phyloP scores from a whole-genome alignment of 1,140 invertebrate species.

The Aphis craccivora region DNA sequence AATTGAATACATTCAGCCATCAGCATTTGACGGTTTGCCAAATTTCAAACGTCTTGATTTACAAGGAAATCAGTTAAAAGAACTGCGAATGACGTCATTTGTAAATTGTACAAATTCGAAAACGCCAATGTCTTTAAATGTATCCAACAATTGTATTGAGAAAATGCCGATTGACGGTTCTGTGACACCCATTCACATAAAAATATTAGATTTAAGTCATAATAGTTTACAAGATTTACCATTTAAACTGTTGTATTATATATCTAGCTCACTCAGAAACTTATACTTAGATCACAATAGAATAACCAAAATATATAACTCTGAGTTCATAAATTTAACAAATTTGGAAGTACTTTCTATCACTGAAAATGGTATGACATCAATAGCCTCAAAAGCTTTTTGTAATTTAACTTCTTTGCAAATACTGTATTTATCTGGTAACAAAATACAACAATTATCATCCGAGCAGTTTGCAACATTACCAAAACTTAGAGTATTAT shows the following conservation, averaged over 20 bases:
- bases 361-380: conserved; percentile 76
- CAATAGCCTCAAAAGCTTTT: conserved; percentile 78
- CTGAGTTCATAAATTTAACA: conserved; percentile 74
- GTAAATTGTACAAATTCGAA: conserved; percentile 71
- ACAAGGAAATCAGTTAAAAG: conserved; percentile 74
- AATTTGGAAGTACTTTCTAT: conserved; percentile 78
- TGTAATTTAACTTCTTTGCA: conserved; percentile 76
- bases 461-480: conserved; percentile 84
- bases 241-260: conserved; percentile 69
- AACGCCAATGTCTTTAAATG: conserved; percentile 72
- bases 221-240: conserved; percentile 75
- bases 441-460: conserved; percentile 78
- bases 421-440: conserved; percentile 80
- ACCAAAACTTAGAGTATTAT: conserved; percentile 76
- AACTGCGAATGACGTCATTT: conserved; percentile 74
- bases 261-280: conserved; percentile 71
- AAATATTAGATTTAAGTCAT: conserved; percentile 75
- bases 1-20: conserved; percentile 70
- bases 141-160: conserved; percentile 74
- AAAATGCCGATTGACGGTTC: conserved; percentile 68
- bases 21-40: conserved; percentile 74
- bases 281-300: conserved; percentile 78
- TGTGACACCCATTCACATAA: conserved; percentile 67
- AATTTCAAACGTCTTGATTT: conserved; percentile 75
- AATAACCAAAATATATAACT: conserved; percentile 74